Base-by-base conservation (phyloP, 2,113 vertebrate genomes). In the Spheniscus mendiculus region DNA sequence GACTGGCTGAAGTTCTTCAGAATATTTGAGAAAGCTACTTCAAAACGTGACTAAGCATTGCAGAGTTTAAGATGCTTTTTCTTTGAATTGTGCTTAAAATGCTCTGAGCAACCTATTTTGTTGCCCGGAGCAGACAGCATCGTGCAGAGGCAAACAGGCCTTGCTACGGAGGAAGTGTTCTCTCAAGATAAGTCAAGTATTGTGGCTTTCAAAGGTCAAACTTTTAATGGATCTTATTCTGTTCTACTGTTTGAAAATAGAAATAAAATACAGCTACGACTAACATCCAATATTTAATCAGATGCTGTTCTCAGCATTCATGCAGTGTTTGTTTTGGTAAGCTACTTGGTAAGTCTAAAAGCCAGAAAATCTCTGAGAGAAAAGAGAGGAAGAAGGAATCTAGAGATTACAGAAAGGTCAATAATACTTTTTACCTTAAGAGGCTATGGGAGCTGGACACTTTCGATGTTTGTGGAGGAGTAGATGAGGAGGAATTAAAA, bases 191-290 rank as follows among this genome's bases (percentile, higher is more conserved):
- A 96, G 66, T 72, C 52, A 92, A 86, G 50, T 95, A 97, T 49
- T 84, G 59, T 87, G 74, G 21, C 52, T 86, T 95, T 78, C 93
- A 97, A 98, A 98, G 93, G 80, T 97, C 96, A 97, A 18, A 52
- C 12, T 79, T 81, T 70, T 87, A 90, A 80, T 62, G 55, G 66
- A 45, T 55, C 87, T 65, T 95, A 87, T 91, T 97, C 78, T 90
- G 12, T 86, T 95, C 32, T 78, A 47, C 38, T 91, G 34, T 76
- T 93, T 97, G 82, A 97, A 97, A 96, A 95, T 23, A 90, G 81
- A 91, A 93, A 93, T 83, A 62, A 97, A 97, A 91, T 88, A 95
- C 13, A 29, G 65, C 89, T 96, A 79, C 65, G 49, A 84, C 87
- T 90, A 92, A 29, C 73, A 78, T 69, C 30, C 80, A 88, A 10